Evolutionary conservation across 2,113 vertebrate genomes (phyloP), one percentile per base, ranked within the genome.

Genomic region (Tautogolabrus adspersus): DNA sequence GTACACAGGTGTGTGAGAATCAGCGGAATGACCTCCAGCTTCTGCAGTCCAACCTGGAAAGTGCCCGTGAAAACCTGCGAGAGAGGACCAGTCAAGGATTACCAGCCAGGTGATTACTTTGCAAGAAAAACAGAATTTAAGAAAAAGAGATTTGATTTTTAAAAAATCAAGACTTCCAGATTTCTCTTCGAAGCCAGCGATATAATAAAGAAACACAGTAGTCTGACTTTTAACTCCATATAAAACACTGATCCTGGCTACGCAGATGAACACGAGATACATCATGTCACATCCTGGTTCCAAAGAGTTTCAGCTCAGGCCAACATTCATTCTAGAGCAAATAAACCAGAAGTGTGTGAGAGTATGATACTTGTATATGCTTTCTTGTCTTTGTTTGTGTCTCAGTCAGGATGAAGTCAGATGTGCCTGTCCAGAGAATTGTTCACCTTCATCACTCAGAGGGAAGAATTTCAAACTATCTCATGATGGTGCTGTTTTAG

Each of bases 1-100:
- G 63, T 84, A 47, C 37, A 1, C 89, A 98, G 97, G 94, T 97
- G 75, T 98, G 94, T 58, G 75, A 95, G 47, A 97, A 95, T 78
- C 97, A 97, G 87, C 94, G 95, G 62, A 91, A 80, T 55, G 96
- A 97, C 75, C 91, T 98, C 42, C 94, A 97, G 68, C 95, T 97
- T 81, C 89, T 97, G 57, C 94, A 94, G 62, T 55, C 95, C 75
- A 96, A 86, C 87, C 88, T 96, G 85, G 96, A 96, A 66, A 94
- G 83, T 54, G 90, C 93, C 49, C 92, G 93, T 64, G 93, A 95
- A 65, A 66, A 87, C 10, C 85, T 87, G 76, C 90, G 91, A 66
- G 92, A 91, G 6, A 87, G 62, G 52, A 91, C 84, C 80, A 69
- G 52, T 38, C 81, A 71, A 12, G 59, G 57, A 10, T 81, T 64